Conservation (phyloP, 2,888 invertebrate species). For the Ecliptopera silaceata region DNA sequence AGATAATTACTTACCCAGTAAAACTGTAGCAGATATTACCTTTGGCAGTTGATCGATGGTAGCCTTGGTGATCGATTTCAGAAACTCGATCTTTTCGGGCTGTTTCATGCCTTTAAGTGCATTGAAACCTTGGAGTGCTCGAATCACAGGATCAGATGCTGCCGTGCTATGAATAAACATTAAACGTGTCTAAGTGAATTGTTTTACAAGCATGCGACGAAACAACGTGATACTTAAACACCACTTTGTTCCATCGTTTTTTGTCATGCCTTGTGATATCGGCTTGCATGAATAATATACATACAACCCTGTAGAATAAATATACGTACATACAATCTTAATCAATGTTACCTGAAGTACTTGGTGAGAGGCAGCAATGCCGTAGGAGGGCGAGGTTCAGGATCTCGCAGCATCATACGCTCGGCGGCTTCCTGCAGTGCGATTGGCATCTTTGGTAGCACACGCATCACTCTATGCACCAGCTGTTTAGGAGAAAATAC, state of each 20-base stretch:
- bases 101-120: neutral
- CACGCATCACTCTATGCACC: neutral
- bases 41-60: conserved; percentile 79
- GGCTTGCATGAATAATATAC: too few relatives aligned
- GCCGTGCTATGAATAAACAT: conserved; percentile 7
- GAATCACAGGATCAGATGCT: conserved; percentile 86
- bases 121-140: conserved; percentile 87
- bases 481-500: neutral
- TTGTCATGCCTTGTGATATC: too few relatives aligned
- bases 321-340: too few relatives aligned
- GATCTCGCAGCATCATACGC: conserved; percentile 91
- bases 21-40: conserved; percentile 71
- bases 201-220: too few relatives aligned
- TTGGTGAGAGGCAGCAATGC: conserved; percentile 95
- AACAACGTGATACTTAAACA: too few relatives aligned
- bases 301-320: neutral
- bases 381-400: conserved; percentile 93
- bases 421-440: conserved; percentile 94
- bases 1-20: too few relatives aligned
- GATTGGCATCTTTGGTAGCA: conserved; percentile 87
- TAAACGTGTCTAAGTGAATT: too few relatives aligned
- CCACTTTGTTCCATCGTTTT: too few relatives aligned
- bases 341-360: conserved; percentile 89
- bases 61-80: conserved; percentile 6
- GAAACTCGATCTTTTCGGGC: conserved; percentile 15